Evolutionary conservation across 2,797 vertebrate species (phyloP), one percentile per base, ranked within the genome.

Genomic region (Lemur catta): DNA sequence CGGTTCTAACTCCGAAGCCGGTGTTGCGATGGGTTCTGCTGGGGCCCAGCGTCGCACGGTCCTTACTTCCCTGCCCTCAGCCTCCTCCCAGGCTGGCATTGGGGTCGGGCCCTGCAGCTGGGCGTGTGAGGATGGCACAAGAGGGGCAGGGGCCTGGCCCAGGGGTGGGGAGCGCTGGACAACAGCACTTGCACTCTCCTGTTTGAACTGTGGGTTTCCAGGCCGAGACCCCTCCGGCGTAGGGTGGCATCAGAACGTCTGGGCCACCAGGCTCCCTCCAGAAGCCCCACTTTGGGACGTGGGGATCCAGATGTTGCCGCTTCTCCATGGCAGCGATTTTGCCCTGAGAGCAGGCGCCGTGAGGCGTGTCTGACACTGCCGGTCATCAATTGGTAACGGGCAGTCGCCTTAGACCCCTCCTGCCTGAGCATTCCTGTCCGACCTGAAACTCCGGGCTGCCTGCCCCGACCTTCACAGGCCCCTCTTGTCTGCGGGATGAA

Each of bases 401-500:
- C 87, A 0, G 46, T 26, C 17, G 1, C 17, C 0, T 24, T 30
- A 35, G 11, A 1, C 12, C 1, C 7, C n/a, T 7, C 55, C 81
- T 84, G 72, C 96, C 89, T 57, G 69, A 35, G 82, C 92, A 75
- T 91, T 97, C 93, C 93, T 71, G 91, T 92, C 76, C 57, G 0
- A 26, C 92, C 93, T 65, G 96, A 97, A 88, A 55, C 92, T 55
- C 76, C 79, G 81, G 95, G 94, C 94, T 78, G 4, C 96, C 94
- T 85, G 95, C 89, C 86, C 95, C 35, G 96, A 97, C 97, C 97
- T 98, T 95, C 85, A 71, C 63, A 91, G 97, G 76, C 97, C 96
- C 98, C 95, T 95, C 94, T 93, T 91, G 89, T 94, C 97, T 98
- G 95, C 1, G 48, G 89, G 98, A 97, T 98, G 95, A 98, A 96